These are phyloP conservation scores for Beaufortia kweichowensis DNA, from an alignment of 2,113 vertebrate genomes.

Conservation along the genomic window DNA sequence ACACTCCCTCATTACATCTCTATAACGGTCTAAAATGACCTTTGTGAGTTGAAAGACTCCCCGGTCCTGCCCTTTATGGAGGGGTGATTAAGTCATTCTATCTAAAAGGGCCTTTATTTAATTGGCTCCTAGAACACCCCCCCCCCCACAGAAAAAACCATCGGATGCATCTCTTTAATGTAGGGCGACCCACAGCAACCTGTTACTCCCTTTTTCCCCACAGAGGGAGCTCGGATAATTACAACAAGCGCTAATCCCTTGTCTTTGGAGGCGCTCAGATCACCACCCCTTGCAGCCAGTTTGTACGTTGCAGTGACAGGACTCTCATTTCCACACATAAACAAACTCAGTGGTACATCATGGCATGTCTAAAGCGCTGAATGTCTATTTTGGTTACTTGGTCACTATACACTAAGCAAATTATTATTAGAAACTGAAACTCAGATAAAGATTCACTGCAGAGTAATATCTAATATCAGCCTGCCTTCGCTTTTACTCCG, in stretches of 20 bases:
- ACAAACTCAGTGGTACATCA: not conserved
- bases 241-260: conserved; percentile 47
- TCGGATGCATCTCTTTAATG: conserved; percentile 30
- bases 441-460: no score
- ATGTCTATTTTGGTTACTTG: conserved; percentile 15
- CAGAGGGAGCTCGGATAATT: conserved; percentile 32
- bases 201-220: conserved; percentile 27
- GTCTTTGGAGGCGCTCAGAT: conserved; percentile 23
- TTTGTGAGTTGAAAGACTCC: conserved; percentile 51
- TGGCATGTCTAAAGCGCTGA: not conserved
- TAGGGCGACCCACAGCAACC: conserved; percentile 25
- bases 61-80: conserved; percentile 51
- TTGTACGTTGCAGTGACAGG: conserved; percentile 14
- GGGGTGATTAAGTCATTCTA: conserved; percentile 53
- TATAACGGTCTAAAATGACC: conserved; percentile 44
- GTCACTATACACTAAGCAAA: not conserved
- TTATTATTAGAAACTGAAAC: no score
- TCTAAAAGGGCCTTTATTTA: conserved; percentile 44
- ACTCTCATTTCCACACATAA: not conserved
- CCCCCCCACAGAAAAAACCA: conserved; percentile 20
- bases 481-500: conserved; percentile 25
- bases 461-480: conserved; percentile 26
- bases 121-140: conserved; percentile 46
- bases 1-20: conserved; percentile 45
- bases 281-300: conserved; percentile 26